Conservation (phyloP, 1,140 invertebrate species). For the Euborellia annulipes region DNA sequence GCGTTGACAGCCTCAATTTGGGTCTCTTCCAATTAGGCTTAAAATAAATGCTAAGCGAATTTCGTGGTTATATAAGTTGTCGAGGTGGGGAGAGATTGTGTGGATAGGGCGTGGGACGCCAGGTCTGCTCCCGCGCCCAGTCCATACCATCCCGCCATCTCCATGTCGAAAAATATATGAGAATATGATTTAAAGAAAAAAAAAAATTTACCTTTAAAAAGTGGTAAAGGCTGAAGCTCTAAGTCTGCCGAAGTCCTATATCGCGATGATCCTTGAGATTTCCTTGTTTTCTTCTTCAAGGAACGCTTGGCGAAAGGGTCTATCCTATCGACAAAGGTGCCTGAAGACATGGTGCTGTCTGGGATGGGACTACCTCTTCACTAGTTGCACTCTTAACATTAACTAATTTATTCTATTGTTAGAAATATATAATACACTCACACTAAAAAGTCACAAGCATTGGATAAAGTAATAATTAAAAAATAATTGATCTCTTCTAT, state of each 20-base stretch:
- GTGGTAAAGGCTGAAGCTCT: conserved; percentile 69
- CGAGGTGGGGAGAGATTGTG: too few relatives aligned
- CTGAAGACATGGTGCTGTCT: conserved; percentile 48
- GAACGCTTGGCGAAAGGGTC: conserved; percentile 86
- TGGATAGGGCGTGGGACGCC: too few relatives aligned
- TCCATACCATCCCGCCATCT: too few relatives aligned
- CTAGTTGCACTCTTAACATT: background rate
- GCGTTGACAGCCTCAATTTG: too few relatives aligned
- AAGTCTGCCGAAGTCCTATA: conserved; percentile 81
- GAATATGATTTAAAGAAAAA: background rate
- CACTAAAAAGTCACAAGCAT: background rate
- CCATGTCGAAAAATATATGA: too few relatives aligned
- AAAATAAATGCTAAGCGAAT: too few relatives aligned
- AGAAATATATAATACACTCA: background rate
- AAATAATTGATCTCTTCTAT: background rate
- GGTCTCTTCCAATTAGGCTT: too few relatives aligned
- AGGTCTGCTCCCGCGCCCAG: too few relatives aligned
- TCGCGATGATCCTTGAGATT: conserved; percentile 77
- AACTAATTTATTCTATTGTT: too few relatives aligned
- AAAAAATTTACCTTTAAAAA: conserved; percentile 58
- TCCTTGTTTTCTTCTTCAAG: conserved; percentile 83
- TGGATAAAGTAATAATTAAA: background rate
- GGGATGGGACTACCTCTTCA: background rate
- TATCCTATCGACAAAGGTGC: conserved; percentile 83
- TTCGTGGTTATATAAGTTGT: too few relatives aligned